A percentile compares a stretch with the other conserved stretches of the same genome.
Evolutionary conservation across 1,140 invertebrate genomes (phyloP).

Genomic region (Eueides isabella): DNA sequence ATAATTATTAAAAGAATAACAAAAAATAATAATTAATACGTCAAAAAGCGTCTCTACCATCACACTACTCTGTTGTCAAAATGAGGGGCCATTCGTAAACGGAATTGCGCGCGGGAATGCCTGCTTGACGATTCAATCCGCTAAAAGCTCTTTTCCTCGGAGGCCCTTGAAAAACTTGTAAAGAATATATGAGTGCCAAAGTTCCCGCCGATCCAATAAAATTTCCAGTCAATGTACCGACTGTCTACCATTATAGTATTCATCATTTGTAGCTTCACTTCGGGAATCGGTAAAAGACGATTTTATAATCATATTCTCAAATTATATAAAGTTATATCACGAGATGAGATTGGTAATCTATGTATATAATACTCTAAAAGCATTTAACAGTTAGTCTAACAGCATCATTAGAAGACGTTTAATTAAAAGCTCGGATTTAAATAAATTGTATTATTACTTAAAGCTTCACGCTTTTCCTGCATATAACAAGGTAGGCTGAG

Average conservation of each 20-base stretch:
- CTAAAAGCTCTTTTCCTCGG: conserved; percentile 49
- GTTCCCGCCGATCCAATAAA: conserved; percentile 22
- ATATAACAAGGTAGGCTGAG: too few species aligned
- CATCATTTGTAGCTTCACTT: not conserved
- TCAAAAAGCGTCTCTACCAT: not conserved
- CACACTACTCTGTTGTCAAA: conserved; percentile 28
- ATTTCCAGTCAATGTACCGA: conserved; percentile 24
- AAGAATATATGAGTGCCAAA: conserved; percentile 32
- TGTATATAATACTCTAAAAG: too few species aligned
- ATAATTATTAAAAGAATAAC: too few species aligned
- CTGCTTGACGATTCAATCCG: conserved; percentile 54
- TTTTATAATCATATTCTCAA: not conserved
- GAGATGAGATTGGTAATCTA: not conserved
- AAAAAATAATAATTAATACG: not conserved
- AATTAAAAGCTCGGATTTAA: too few species aligned
- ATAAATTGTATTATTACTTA: too few species aligned
- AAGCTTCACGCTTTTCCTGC: too few species aligned
- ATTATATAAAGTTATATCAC: not conserved
- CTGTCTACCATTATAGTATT: not conserved
- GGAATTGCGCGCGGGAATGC: conserved; percentile 45
- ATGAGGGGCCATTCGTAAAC: conserved; percentile 49
- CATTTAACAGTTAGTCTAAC: too few species aligned
- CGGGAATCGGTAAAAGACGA: not conserved
- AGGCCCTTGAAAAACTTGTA: conserved; percentile 38
- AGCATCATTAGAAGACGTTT: too few species aligned